Percentiles rank a stretch among this genome's conserved stretches.
Conservation (phyloP, 2,113 vertebrate species). For the Talpa occidentalis region DNA sequence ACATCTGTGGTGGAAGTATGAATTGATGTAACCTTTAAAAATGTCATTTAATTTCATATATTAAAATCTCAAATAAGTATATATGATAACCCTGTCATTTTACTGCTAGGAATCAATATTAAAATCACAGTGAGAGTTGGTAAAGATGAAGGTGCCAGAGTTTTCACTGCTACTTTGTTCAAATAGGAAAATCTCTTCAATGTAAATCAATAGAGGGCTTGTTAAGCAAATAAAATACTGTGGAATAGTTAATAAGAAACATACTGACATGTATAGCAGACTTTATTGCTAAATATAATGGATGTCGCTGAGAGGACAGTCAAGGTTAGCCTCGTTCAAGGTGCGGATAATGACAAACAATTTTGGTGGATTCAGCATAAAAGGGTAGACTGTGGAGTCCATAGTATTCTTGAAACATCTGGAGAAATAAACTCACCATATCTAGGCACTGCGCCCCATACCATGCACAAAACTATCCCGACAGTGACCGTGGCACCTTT, state of each 20-base stretch:
- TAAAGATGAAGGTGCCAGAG: neutral
- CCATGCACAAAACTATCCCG: fast-evolving
- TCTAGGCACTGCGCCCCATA: neutral
- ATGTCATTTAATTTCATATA: neutral
- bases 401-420: neutral
- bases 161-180: neutral
- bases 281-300: neutral
- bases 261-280: too few relatives aligned
- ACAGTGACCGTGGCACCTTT: fast-evolving
- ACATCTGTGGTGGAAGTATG: neutral
- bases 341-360: neutral
- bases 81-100: neutral
- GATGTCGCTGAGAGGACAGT: neutral
- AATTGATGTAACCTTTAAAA: neutral
- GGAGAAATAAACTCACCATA: neutral
- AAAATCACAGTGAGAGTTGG: neutral
- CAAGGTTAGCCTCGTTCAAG: neutral
- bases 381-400: neutral
- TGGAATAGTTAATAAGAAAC: neutral
- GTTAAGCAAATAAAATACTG: neutral
- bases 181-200: neutral
- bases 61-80: neutral
- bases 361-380: neutral
- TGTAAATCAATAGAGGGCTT: neutral
- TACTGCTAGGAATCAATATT: neutral